Conservation (phyloP, 2,113 vertebrate species). For the Oncorhynchus mykiss region DNA sequence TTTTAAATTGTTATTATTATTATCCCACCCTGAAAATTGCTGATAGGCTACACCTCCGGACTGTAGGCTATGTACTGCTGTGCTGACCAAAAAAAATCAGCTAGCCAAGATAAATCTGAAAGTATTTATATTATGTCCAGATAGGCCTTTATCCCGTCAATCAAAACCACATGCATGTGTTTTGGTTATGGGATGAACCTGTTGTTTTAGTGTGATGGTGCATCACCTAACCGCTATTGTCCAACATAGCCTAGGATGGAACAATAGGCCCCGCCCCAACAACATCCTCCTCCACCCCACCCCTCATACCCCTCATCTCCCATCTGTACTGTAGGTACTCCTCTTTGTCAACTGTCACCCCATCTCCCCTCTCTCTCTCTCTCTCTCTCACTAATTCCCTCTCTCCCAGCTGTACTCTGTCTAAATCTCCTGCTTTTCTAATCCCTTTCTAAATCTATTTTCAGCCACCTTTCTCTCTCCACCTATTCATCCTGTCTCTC, state of each 20-base stretch:
- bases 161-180: too few species aligned
- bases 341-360: background rate
- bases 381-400: background rate
- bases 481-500: background rate
- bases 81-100: too few species aligned
- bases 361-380: background rate
- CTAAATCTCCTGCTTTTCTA: slow-evolving; percentile 50
- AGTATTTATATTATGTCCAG: too few species aligned
- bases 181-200: background rate
- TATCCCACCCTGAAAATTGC: too few species aligned
- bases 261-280: slow-evolving; percentile 11
- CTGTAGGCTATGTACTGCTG: too few species aligned
- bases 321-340: background rate
- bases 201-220: background rate
- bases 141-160: too few species aligned
- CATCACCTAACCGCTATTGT: background rate
- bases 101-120: too few species aligned
- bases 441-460: slow-evolving; percentile 49
- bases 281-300: background rate
- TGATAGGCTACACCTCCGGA: too few species aligned
- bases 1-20: too few species aligned
- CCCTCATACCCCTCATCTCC: background rate
- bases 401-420: slow-evolving; percentile 41
- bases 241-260: background rate
- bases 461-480: background rate